phyloP scores from a whole-genome alignment of 2,113 vertebrate genomes.

The Phaethon lepturus region DNA sequence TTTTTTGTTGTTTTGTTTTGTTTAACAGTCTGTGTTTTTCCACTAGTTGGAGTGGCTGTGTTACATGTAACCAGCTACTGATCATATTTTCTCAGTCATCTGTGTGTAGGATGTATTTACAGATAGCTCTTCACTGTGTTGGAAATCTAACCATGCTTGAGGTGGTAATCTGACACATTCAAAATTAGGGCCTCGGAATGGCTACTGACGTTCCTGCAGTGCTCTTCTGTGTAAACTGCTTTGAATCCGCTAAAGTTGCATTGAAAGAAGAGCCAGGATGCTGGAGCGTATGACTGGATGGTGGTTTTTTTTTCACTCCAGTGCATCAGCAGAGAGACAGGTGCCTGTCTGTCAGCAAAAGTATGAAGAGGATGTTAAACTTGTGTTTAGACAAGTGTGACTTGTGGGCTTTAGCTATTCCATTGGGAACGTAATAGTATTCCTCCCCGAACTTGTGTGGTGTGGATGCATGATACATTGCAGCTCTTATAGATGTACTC shows the following conservation, averaged over 20 bases:
- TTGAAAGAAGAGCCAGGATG: not conserved
- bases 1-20: not conserved
- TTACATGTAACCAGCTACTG: not conserved
- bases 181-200: not conserved
- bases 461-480: not conserved
- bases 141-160: not conserved
- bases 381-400: not conserved
- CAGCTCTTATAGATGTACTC: not conserved
- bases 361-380: not conserved
- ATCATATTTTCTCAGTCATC: not conserved
- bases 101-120: not conserved
- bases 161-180: not conserved
- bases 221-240: not conserved
- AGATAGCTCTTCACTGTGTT: not conserved
- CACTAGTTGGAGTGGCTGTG: not conserved
- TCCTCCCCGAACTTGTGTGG: not conserved
- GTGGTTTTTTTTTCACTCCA: not conserved
- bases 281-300: fast-evolving
- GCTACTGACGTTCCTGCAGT: not conserved
- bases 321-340: not conserved
- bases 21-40: not conserved
- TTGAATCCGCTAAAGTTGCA: fast-evolving
- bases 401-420: not conserved
- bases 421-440: not conserved
- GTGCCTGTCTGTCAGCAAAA: not conserved